Conservation (phyloP, 2,797 vertebrate species). For the Acanthornis magna region DNA sequence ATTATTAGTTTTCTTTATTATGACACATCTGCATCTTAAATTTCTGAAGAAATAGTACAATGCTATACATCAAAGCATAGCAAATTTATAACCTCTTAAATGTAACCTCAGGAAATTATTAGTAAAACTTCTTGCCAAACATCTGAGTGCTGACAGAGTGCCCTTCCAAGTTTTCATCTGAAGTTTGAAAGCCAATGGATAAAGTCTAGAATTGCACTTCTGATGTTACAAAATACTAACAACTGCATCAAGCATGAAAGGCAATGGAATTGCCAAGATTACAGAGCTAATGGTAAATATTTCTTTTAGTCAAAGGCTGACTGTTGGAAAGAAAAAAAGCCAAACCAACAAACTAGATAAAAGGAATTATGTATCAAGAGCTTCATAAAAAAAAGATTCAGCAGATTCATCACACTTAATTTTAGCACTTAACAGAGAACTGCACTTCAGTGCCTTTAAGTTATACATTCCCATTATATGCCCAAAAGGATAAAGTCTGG, state of each 20-base stretch:
- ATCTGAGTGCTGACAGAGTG: conserved; percentile 45
- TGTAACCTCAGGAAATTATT: conserved; percentile 52
- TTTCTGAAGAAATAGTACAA: conserved; percentile 37
- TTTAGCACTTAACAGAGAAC: neutral
- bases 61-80: conserved; percentile 45
- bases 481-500: neutral
- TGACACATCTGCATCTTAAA: neutral
- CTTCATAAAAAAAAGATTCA: neutral
- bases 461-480: neutral
- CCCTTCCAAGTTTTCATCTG: conserved; percentile 42
- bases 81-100: conserved; percentile 52
- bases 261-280: conserved; percentile 1
- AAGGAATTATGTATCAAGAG: neutral
- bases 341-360: neutral
- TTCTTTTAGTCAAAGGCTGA: neutral
- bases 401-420: neutral
- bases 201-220: conserved; percentile 33
- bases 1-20: neutral
- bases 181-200: conserved; percentile 16
- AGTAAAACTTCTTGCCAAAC: conserved; percentile 43
- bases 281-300: neutral
- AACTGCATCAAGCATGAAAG: conserved; percentile 36
- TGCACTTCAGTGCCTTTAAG: neutral
- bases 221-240: conserved; percentile 33
- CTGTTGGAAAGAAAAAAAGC: neutral